These are phyloP conservation scores for Peromyscus eremicus DNA, from an alignment of 2,797 vertebrate species.

Conservation along the genomic window DNA sequence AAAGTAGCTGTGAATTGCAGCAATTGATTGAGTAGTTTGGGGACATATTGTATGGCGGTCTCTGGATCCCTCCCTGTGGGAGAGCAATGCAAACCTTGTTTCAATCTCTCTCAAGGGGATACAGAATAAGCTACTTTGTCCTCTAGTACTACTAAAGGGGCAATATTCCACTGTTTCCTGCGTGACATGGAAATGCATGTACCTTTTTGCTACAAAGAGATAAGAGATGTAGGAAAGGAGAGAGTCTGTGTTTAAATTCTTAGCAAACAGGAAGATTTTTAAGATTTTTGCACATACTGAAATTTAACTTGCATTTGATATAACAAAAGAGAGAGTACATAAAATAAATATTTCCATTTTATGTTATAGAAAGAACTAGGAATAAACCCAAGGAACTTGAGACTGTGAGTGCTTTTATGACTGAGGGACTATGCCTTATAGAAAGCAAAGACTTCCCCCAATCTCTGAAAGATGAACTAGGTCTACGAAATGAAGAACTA, in stretches of 20 bases:
- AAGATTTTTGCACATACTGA: constrained; percentile 7
- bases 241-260: background rate
- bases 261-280: background rate
- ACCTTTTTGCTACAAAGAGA: background rate
- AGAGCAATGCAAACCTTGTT: too few relatives aligned
- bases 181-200: background rate
- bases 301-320: constrained; percentile 14
- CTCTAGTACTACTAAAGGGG: background rate
- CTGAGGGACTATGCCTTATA: background rate
- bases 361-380: background rate
- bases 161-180: too few relatives aligned
- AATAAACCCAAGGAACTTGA: background rate
- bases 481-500: background rate
- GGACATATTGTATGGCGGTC: background rate
- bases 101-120: background rate
- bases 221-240: background rate
- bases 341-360: background rate
- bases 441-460: background rate
- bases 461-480: background rate
- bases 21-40: background rate
- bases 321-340: background rate
- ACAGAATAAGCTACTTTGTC: background rate
- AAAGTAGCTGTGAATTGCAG: background rate
- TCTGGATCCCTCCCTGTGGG: background rate
- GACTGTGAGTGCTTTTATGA: background rate